Conservation (phyloP, 2,888 invertebrate genomes). For the Aphidius colemani region DNA sequence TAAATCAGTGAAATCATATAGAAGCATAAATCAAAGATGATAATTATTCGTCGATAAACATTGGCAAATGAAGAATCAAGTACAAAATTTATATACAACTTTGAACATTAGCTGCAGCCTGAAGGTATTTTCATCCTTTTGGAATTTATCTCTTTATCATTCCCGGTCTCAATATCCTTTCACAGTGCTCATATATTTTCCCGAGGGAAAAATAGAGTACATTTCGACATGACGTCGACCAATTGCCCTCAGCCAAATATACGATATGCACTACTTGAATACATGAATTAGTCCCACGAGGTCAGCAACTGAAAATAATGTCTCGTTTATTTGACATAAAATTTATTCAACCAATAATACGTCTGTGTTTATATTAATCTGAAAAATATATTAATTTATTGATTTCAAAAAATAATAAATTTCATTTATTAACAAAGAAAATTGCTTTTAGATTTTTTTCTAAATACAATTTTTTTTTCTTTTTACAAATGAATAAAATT, state of each 20-base stretch:
- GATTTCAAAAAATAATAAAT: background rate
- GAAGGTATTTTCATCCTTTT: constrained; percentile 1
- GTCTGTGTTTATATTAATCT: too few species aligned
- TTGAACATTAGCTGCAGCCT: too few species aligned
- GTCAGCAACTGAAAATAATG: constrained; percentile 13
- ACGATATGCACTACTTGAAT: constrained; percentile 6
- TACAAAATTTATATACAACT: too few species aligned
- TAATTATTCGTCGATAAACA: too few species aligned
- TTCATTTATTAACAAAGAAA: too few species aligned
- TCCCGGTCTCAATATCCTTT: background rate
- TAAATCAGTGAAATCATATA: background rate
- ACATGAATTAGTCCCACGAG: constrained; percentile 28
- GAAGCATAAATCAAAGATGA: too few species aligned
- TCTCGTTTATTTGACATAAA: constrained; percentile 16
- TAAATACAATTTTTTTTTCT: background rate
- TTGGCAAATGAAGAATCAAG: too few species aligned
- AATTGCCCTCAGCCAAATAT: constrained; percentile 19
- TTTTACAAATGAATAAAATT: background rate
- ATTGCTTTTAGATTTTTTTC: background rate
- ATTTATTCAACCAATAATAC: constrained; percentile 18
- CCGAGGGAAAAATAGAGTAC: constrained; percentile 29
- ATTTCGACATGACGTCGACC: constrained; percentile 25
- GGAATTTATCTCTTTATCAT: background rate
- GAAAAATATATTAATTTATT: too few species aligned
- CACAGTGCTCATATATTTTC: constrained; percentile 17